phyloP scores from a whole-genome alignment of 2,888 invertebrate genomes.

The Blera fallax region DNA sequence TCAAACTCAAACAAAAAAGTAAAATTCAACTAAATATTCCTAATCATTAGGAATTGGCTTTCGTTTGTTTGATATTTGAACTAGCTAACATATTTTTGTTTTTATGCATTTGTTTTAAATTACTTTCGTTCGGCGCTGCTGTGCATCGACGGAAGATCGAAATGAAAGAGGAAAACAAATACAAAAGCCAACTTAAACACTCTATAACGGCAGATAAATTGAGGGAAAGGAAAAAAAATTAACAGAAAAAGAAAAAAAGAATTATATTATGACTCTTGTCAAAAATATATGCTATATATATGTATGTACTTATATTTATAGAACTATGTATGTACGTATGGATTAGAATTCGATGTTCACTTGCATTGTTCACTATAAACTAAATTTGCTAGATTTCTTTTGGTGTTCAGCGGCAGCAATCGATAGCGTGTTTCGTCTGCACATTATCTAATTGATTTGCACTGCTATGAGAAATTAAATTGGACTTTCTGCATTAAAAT shows the following conservation, averaged over 20 bases:
- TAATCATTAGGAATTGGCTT: conserved; percentile 71
- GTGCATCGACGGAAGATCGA: neutral
- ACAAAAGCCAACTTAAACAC: conserved; percentile 47
- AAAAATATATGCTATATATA: conserved; percentile 45
- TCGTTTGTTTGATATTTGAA: conserved; percentile 65
- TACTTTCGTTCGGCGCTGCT: conserved; percentile 31
- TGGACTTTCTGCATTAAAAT: conserved; percentile 52
- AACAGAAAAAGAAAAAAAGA: conserved; percentile 17
- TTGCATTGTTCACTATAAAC: conserved; percentile 69
- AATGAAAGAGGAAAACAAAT: conserved; percentile 32
- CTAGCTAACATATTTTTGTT: conserved; percentile 70
- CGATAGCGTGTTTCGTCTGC: conserved; percentile 49
- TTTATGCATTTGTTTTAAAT: conserved; percentile 59
- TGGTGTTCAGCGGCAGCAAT: conserved; percentile 57
- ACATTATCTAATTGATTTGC: conserved; percentile 66
- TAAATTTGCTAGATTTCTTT: conserved; percentile 56
- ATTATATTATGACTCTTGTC: conserved; percentile 48
- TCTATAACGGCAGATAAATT: neutral
- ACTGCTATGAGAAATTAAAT: conserved; percentile 46
- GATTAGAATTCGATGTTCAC: conserved; percentile 68
- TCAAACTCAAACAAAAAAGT: conserved; percentile 61
- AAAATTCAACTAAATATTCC: conserved; percentile 71
- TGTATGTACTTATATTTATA: conserved; percentile 46
- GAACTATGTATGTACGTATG: conserved; percentile 49
- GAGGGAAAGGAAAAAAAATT: neutral